Evolutionary conservation across 2,888 invertebrate genomes (phyloP).

Genomic region (Cheilosia vernalis): DNA sequence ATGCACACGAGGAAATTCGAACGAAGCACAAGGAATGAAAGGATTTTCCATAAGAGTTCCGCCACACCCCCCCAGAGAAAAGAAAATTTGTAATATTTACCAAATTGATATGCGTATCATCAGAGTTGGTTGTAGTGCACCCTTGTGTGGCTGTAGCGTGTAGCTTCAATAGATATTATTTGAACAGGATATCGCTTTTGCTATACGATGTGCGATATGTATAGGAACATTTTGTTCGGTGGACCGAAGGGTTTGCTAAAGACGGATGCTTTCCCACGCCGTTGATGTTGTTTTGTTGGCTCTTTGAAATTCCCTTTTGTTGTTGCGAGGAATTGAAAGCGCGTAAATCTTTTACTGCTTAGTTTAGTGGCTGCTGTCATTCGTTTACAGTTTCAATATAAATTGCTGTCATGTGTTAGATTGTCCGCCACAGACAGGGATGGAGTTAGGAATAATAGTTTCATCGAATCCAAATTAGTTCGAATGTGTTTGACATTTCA

Average conservation of each 20-base stretch:
- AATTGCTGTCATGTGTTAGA: neutral
- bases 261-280: neutral
- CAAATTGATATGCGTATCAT: conserved; percentile 55
- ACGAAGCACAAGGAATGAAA: conserved; percentile 27
- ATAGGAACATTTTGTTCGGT: neutral
- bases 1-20: neutral
- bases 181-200: conserved; percentile 5
- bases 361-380: conserved; percentile 29
- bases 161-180: conserved; percentile 1
- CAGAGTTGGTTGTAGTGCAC: conserved; percentile 9
- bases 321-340: neutral
- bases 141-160: conserved; percentile 1
- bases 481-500: too few relatives aligned
- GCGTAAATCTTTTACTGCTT: conserved; percentile 15
- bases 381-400: conserved; percentile 3
- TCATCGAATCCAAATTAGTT: neutral
- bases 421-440: neutral
- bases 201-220: neutral
- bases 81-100: conserved; percentile 37
- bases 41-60: conserved; percentile 4
- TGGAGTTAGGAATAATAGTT: neutral
- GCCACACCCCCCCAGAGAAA: neutral
- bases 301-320: conserved; percentile 9
- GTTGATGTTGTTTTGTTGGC: conserved; percentile 18
- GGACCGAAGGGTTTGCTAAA: neutral